Conservation (phyloP, 2,113 vertebrate genomes). For the Gallinago jamesoni region DNA sequence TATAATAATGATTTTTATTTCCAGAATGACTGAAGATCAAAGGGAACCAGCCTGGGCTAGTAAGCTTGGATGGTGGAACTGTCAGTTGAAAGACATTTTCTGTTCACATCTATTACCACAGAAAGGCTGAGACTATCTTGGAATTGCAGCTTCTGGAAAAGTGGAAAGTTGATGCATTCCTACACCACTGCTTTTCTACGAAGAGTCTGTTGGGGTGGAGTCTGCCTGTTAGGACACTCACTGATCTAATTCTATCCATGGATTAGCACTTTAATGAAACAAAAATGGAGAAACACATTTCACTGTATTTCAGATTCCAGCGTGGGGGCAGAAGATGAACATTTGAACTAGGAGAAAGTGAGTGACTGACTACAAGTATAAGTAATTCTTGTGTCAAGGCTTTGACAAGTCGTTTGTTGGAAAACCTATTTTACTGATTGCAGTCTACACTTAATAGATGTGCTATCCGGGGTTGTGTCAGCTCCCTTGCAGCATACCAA, state of each 20-base stretch:
- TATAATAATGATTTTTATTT: conserved; percentile 4
- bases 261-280: not conserved
- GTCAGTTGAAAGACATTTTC: conserved; percentile 26
- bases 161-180: not conserved
- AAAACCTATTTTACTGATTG: conserved; percentile 57
- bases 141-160: not conserved
- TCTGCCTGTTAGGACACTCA: not conserved
- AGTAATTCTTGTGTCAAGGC: conserved; percentile 51
- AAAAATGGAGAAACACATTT: not conserved
- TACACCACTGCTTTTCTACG: not conserved
- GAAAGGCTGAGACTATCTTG: not conserved
- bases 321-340: not conserved
- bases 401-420: conserved; percentile 61
- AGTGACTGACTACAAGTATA: conserved; percentile 46
- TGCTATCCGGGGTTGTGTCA: conserved; percentile 46
- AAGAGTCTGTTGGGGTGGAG: rapidly evolving
- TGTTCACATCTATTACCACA: not conserved
- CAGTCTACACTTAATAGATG: conserved; percentile 55
- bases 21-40: conserved; percentile 14
- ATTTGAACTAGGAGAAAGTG: conserved; percentile 22
- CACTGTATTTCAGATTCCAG: not conserved
- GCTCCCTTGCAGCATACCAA: conserved; percentile 46
- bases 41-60: not conserved
- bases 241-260: not conserved
- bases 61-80: not conserved